Evolutionary conservation across 2,113 vertebrate genomes (phyloP), one percentile per base, ranked within the genome.

Genomic region (Sinocyclocheilus anshuiensis): DNA sequence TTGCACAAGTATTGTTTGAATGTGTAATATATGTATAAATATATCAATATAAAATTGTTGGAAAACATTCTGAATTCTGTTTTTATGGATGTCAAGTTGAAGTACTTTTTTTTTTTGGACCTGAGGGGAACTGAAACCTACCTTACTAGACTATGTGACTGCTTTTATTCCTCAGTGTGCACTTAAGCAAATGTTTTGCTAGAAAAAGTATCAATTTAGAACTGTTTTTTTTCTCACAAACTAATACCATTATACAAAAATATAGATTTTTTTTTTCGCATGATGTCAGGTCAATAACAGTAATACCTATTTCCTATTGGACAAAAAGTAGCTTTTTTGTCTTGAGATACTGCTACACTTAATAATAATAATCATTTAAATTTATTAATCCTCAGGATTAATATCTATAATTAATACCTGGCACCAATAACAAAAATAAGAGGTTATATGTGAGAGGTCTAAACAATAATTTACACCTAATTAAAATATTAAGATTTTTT

Each of bases 1-100:
- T 91, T 91, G 89, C 90, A 91, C 90, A 91, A 90, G 3, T 90
- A 78, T 72, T 83, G 79, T 90, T 86, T 91, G 36, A 89, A 90
- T 88, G 80, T 91, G 79, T 91, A 83, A 85, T 83, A 71, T 33
- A 81, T 89, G 86, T 88, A 80, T 85, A 80, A 83, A 81, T 53
- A 81, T 81, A 90, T 85, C 86, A 48, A 16, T 87, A 89, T 87
- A 84, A 86, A 84, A 80, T 15, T 71, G 29, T 29, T 87, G 42
- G 48, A 71, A 75, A 86, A 69, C 74, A 13, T 74, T 79, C 10
- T 81, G 20, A 72, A n/a, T 83, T 88, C 20, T 87, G 53, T 48
- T 71, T 13, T 80, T 42, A 78, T 57, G 13, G 33, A 76, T 36
- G 22, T 77, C 45, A 53, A 33, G 3, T 1, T 26, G 42, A 81